These are phyloP conservation scores for Nothura maculosa DNA, from an alignment of 2,797 vertebrate genomes.

Conservation along the genomic window DNA sequence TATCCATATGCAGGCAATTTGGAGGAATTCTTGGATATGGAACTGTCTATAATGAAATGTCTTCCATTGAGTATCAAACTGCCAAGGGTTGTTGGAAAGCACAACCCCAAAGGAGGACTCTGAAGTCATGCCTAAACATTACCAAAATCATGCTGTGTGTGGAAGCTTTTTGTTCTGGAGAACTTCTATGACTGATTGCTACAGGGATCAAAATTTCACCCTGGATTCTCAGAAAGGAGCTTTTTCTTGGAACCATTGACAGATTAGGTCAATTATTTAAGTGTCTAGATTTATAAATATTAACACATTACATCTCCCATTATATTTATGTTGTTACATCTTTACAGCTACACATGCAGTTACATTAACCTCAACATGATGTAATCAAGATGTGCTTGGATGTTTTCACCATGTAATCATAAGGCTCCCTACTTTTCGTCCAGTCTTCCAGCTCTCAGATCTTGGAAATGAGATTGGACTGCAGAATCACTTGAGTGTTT, in stretches of 20 bases:
- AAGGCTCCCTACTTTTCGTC: not conserved
- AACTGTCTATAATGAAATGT: not conserved
- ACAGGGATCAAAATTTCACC: not conserved
- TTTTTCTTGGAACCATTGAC: not conserved
- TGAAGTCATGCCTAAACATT: not conserved
- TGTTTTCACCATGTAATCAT: not conserved
- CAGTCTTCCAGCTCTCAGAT: not conserved
- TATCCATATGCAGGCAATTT: not conserved
- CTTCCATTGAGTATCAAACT: not conserved
- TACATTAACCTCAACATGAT: not conserved
- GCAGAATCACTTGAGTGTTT: not conserved
- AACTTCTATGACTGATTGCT: fast-evolving
- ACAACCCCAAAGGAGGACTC: not conserved
- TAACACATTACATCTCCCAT: too few relatives aligned
- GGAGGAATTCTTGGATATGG: not conserved
- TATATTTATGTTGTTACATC: not conserved
- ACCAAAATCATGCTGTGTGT: not conserved
- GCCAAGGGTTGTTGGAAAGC: not conserved
- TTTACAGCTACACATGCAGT: not conserved
- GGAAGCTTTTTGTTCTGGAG: not conserved
- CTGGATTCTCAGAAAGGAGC: not conserved
- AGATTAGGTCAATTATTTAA: not conserved
- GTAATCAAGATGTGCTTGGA: too few relatives aligned
- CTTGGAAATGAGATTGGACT: not conserved
- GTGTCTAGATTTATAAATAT: not conserved